A percentile compares a stretch with the other conserved stretches of the same genome.
Conservation (phyloP, 1,140 invertebrate species). For the Drosophila sp. region DNA sequence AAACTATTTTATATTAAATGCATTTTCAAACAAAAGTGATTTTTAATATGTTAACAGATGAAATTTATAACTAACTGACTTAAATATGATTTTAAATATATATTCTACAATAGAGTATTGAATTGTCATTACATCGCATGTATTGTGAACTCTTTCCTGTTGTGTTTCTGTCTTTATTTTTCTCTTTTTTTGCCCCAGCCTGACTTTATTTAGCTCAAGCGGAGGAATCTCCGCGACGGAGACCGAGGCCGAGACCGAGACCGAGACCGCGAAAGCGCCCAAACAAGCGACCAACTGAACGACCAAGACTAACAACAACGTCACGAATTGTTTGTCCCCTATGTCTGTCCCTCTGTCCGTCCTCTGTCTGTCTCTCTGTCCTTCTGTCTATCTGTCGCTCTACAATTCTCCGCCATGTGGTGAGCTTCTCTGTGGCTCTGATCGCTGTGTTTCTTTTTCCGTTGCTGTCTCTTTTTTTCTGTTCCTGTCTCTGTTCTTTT, state of each 20-base stretch:
- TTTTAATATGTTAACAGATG: too few species aligned
- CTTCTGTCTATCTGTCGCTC: conserved; percentile 70
- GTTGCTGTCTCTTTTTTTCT: conserved; percentile 18
- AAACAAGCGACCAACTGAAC: conserved; percentile 7
- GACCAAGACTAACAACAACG: conserved; percentile 81
- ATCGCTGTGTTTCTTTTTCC: conserved; percentile 29
- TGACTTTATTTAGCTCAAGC: conserved; percentile 49
- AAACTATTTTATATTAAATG: too few species aligned
- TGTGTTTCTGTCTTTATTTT: conserved; percentile 23
- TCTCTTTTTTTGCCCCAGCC: conserved; percentile 14
- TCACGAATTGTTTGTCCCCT: conserved; percentile 80
- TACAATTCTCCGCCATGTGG: conserved; percentile 69
- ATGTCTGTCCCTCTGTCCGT: conserved; percentile 38
- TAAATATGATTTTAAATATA: too few species aligned
- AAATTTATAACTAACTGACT: too few species aligned
- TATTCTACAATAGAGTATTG: not conserved
- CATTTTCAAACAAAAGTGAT: too few species aligned
- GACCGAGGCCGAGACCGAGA: conserved; percentile 11
- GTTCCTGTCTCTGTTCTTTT: conserved; percentile 32
- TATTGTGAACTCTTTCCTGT: conserved; percentile 44
- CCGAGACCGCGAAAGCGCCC: conserved; percentile 35
- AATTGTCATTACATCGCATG: not conserved
- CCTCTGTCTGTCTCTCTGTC: conserved; percentile 46
- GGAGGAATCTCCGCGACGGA: conserved; percentile 7
- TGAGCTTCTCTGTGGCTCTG: conserved; percentile 28